Evolutionary conservation across 2,797 vertebrate species (phyloP).

Genomic region (Holocentrus rufus): DNA sequence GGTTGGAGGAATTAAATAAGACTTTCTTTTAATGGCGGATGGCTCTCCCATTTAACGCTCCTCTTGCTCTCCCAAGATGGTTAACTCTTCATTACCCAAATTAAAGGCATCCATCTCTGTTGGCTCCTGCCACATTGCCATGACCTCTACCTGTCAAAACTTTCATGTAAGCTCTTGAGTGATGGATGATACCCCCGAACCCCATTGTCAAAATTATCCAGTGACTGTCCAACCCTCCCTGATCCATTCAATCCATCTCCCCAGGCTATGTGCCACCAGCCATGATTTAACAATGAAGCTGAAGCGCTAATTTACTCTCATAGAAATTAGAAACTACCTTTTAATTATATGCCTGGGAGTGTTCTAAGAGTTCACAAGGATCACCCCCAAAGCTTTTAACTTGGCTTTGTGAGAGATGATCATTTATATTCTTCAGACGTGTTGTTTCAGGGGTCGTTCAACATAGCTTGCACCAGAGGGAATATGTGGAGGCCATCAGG

Average conservation of each 20-base stretch:
- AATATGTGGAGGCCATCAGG: conserved; percentile 48
- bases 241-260: conserved; percentile 82
- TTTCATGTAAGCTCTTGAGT: conserved; percentile 81
- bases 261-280: conserved; percentile 79
- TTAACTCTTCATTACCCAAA: conserved; percentile 89
- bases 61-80: conserved; percentile 82
- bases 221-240: conserved; percentile 78
- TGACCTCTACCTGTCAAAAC: conserved; percentile 88
- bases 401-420: conserved; percentile 68
- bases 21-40: conserved; percentile 77
- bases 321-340: conserved; percentile 82
- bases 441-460: conserved; percentile 69
- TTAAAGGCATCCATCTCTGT: conserved; percentile 86
- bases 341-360: conserved; percentile 83
- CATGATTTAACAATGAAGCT: conserved; percentile 75
- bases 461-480: conserved; percentile 53
- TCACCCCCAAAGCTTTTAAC: conserved; percentile 76
- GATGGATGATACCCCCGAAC: conserved; percentile 82
- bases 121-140: conserved; percentile 80
- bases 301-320: conserved; percentile 79
- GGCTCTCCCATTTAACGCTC: conserved; percentile 79
- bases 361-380: conserved; percentile 73
- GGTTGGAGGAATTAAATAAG: conserved; percentile 84
- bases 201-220: conserved; percentile 82
- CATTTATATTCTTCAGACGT: conserved; percentile 71